A percentile compares a stretch with the other conserved stretches of the same genome.
phyloP scores from a whole-genome alignment of 1,140 invertebrate species.

The Venturia canescens region DNA sequence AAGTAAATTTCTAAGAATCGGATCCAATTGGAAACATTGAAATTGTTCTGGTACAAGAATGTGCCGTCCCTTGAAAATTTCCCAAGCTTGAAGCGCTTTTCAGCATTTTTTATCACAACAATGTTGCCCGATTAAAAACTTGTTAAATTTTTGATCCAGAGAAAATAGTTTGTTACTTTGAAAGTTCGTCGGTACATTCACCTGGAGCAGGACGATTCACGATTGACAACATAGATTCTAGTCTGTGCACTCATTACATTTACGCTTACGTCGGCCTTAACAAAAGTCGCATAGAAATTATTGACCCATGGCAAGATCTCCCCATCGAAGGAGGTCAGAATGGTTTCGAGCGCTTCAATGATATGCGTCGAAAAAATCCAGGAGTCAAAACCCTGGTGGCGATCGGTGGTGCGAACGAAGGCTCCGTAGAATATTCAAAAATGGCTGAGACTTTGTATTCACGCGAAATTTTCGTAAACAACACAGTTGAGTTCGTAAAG shows the following conservation, averaged over 20 bases:
- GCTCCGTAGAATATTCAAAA: slow-evolving; percentile 80
- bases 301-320: slow-evolving; percentile 82
- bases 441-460: slow-evolving; percentile 75
- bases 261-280: slow-evolving; percentile 83
- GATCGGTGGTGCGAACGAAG: slow-evolving; percentile 88
- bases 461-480: slow-evolving; percentile 80
- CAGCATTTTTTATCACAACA: too few relatives aligned
- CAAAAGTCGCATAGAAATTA: slow-evolving; percentile 66
- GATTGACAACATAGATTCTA: slow-evolving; percentile 82
- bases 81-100: too few relatives aligned
- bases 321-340: slow-evolving; percentile 70
- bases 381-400: slow-evolving; percentile 82
- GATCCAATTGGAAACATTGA: too few relatives aligned
- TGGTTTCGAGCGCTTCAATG: slow-evolving; percentile 75
- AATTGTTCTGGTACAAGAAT: too few relatives aligned
- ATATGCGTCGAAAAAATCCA: slow-evolving; percentile 79
- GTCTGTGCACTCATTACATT: slow-evolving; percentile 84
- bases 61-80: too few relatives aligned
- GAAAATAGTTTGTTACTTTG: slow-evolving; percentile 82
- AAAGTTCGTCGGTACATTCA: slow-evolving; percentile 81
- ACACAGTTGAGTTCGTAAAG: slow-evolving; percentile 79
- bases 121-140: too few relatives aligned
- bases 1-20: too few relatives aligned
- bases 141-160: too few relatives aligned
- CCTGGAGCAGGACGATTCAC: slow-evolving; percentile 81